A percentile compares a stretch with the other conserved stretches of the same genome.
These are phyloP conservation scores for Globodera ellingtonae DNA, from an alignment of 1,140 invertebrate genomes.

Conservation along the genomic window DNA sequence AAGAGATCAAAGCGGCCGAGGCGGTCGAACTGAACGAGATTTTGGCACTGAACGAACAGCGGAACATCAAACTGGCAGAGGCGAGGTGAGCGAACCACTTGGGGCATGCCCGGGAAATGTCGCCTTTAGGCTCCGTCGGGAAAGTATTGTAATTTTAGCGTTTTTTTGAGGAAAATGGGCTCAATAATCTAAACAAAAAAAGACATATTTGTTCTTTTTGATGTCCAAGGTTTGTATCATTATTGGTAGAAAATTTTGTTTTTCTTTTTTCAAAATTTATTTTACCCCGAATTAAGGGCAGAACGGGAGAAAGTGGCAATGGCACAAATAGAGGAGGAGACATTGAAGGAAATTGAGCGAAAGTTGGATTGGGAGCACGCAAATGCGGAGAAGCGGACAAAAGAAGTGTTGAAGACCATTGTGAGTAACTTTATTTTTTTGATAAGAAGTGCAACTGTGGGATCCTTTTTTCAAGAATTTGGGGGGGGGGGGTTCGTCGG, in stretches of 20 bases:
- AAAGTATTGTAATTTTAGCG: conserved; percentile 12
- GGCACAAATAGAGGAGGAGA: conserved; percentile 22
- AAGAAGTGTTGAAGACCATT: conserved; percentile 36
- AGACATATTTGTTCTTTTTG: too few species aligned
- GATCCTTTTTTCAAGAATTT: neutral
- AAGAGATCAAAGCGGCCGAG: conserved; percentile 40
- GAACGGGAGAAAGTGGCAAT: conserved; percentile 34
- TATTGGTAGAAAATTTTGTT: too few species aligned
- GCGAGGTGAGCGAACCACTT: conserved; percentile 34
- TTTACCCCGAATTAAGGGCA: conserved; percentile 20
- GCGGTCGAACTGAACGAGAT: conserved; percentile 43
- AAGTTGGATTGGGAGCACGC: conserved; percentile 12
- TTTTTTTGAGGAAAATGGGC: too few species aligned
- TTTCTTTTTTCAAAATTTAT: neutral
- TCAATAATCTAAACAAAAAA: too few species aligned
- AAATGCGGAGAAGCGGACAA: conserved; percentile 17
- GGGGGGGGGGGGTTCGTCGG: too few species aligned
- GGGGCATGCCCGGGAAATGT: too few species aligned
- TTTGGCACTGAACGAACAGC: conserved; percentile 42
- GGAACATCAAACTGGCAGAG: conserved; percentile 43
- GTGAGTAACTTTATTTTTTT: too few species aligned
- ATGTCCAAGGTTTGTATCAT: too few species aligned
- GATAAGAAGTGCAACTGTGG: neutral
- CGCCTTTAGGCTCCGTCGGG: neutral
- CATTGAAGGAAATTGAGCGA: conserved; percentile 38